phyloP scores from a whole-genome alignment of 2,113 vertebrate genomes.

The Melospiza melodia region DNA sequence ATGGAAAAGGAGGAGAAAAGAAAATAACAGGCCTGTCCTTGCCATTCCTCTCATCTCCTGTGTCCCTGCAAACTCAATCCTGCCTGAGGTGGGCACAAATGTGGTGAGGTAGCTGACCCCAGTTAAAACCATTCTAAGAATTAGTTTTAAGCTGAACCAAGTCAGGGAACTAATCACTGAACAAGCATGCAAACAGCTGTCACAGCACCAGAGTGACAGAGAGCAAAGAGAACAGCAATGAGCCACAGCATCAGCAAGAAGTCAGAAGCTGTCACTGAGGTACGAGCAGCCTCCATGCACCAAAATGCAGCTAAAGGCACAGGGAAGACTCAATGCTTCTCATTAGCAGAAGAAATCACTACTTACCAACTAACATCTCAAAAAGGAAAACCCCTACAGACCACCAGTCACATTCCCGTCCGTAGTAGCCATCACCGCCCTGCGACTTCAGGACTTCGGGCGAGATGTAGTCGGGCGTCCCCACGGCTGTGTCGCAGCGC shows the following conservation, averaged over 20 bases:
- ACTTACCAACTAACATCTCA: constrained; percentile 98
- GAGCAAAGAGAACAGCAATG: background rate
- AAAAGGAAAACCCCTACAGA: constrained; percentile 98
- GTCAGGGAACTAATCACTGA: background rate
- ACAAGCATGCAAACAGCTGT: background rate
- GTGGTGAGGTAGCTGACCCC: background rate
- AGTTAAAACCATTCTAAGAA: constrained; percentile 4
- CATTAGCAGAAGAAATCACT: background rate
- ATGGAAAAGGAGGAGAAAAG: background rate
- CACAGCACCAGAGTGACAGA: rapidly evolving
- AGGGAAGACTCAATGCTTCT: rapidly evolving
- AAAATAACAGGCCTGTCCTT: background rate
- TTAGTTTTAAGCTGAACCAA: background rate
- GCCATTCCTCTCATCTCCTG: background rate
- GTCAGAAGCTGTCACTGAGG: background rate
- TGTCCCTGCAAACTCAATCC: background rate
- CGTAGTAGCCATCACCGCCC: constrained; percentile 95
- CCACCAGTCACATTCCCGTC: constrained; percentile 98
- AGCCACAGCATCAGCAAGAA: background rate
- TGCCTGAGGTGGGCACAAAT: background rate
- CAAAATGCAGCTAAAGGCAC: background rate
- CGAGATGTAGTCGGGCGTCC: constrained; percentile 96
- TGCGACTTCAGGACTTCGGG: constrained; percentile 95
- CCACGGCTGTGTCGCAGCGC: constrained; percentile 94
- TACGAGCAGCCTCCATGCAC: background rate